Percentiles rank a stretch among this genome's conserved stretches.
Evolutionary conservation across 2,888 invertebrate genomes (phyloP).

Genomic region (Trissonchulus latispiculum): DNA sequence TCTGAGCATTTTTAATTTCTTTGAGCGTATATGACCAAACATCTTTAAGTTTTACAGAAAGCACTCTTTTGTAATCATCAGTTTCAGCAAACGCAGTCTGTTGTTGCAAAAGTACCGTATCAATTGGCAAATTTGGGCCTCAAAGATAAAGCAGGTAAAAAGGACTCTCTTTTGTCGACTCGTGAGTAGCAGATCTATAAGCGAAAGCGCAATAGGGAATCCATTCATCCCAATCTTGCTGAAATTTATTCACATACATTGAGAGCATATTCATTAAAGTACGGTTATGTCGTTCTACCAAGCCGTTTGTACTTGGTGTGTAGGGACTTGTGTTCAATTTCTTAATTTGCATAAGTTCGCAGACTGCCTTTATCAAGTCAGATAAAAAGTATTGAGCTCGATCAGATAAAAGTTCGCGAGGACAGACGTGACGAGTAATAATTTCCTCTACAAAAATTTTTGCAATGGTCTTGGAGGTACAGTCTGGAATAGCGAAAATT

Average conservation of each 20-base stretch:
- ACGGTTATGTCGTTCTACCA: constrained; percentile 32
- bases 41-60: neutral
- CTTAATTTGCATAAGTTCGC: constrained; percentile 25
- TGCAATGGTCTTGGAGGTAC: constrained; percentile 37
- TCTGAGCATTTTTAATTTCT: neutral
- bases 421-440: constrained; percentile 29
- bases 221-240: constrained; percentile 33
- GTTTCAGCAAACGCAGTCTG: neutral
- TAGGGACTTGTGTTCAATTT: constrained; percentile 27
- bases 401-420: constrained; percentile 32
- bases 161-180: neutral
- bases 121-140: neutral
- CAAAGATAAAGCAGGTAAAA: neutral
- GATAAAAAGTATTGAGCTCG: constrained; percentile 31
- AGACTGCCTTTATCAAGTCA: constrained; percentile 25
- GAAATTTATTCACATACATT: constrained; percentile 30
- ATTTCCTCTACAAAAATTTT: constrained; percentile 29
- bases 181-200: constrained; percentile 25
- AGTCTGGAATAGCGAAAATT: constrained; percentile 37
- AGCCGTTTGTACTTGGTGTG: constrained; percentile 30
- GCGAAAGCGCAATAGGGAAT: constrained; percentile 30
- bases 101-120: neutral
- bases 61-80: neutral
- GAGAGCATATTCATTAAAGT: constrained; percentile 30
- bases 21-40: neutral